phyloP scores from a whole-genome alignment of 2,797 vertebrate genomes.

The Poecilia wingei region DNA sequence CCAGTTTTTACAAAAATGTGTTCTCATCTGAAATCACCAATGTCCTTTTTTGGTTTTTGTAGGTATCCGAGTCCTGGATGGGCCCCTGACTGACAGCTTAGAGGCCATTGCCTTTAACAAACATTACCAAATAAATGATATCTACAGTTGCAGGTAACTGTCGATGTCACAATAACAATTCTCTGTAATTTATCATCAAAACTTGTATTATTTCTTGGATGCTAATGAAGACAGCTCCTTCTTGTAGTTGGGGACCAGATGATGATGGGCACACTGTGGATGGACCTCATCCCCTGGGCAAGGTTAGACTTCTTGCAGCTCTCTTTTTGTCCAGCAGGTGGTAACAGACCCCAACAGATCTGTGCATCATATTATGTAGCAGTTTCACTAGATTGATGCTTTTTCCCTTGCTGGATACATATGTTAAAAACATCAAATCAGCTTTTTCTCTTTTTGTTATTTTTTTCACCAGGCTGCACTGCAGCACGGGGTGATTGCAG shows the following conservation, averaged over 20 bases:
- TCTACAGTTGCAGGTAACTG: slow-evolving; percentile 97
- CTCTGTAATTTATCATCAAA: neutral
- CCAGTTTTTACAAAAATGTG: neutral
- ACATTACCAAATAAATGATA: slow-evolving; percentile 98
- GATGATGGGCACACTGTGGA: slow-evolving; percentile 97
- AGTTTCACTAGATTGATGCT: neutral
- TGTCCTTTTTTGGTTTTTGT: slow-evolving; percentile 10
- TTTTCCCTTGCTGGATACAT: neutral
- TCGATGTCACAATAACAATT: too few species aligned
- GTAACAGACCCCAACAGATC: slow-evolving; percentile 37
- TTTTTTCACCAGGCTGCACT: slow-evolving; percentile 85
- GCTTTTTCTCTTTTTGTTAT: neutral
- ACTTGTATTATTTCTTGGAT: neutral
- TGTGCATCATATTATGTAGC: neutral
- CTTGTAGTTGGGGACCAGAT: slow-evolving; percentile 94
- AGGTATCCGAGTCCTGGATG: slow-evolving; percentile 96
- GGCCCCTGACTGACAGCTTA: slow-evolving; percentile 96
- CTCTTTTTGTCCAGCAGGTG: slow-evolving; percentile 62
- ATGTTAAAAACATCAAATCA: neutral
- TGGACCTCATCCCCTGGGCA: slow-evolving; percentile 95
- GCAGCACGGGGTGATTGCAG: slow-evolving; percentile 94
- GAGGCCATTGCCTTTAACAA: slow-evolving; percentile 98
- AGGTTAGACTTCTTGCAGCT: slow-evolving; percentile 76
- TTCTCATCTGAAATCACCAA: neutral
- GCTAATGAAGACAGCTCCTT: slow-evolving; percentile 13